Conservation (phyloP, 2,888 invertebrate genomes). For the Lacanobia wlatinum region DNA sequence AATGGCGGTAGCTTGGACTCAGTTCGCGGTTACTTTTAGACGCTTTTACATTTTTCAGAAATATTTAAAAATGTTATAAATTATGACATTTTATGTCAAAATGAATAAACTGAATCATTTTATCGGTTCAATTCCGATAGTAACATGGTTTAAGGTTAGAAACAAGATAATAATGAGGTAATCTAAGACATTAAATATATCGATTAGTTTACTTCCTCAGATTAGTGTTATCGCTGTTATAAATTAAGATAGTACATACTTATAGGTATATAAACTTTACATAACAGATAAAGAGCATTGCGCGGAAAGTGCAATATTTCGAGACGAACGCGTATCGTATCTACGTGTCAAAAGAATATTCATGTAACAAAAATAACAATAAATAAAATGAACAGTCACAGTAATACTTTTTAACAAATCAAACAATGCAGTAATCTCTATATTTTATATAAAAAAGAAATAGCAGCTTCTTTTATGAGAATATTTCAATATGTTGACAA, state of each 20-base stretch:
- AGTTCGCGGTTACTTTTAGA: background rate
- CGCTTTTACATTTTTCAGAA: background rate
- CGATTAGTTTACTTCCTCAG: conserved; percentile 42
- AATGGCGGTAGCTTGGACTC: background rate
- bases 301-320: conserved; percentile 37
- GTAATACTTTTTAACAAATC: conserved; percentile 49
- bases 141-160: conserved; percentile 36
- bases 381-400: conserved; percentile 55
- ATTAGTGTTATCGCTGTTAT: conserved; percentile 52
- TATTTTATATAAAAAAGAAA: conserved; percentile 34
- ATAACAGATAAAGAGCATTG: conserved; percentile 41
- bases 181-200: conserved; percentile 38
- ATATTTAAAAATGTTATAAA: background rate
- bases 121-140: conserved; percentile 50
- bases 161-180: conserved; percentile 42
- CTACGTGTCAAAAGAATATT: conserved; percentile 50
- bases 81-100: background rate
- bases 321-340: conserved; percentile 39
- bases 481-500: conserved; percentile 14
- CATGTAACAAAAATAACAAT: conserved; percentile 58
- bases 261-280: conserved; percentile 32
- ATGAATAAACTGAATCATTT: background rate
- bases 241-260: conserved; percentile 46
- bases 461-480: conserved; percentile 23
- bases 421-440: conserved; percentile 38